A percentile compares a stretch with the other conserved stretches of the same genome.
phyloP scores from a whole-genome alignment of 2,888 invertebrate species.

The Ypsolopha scabrella region DNA sequence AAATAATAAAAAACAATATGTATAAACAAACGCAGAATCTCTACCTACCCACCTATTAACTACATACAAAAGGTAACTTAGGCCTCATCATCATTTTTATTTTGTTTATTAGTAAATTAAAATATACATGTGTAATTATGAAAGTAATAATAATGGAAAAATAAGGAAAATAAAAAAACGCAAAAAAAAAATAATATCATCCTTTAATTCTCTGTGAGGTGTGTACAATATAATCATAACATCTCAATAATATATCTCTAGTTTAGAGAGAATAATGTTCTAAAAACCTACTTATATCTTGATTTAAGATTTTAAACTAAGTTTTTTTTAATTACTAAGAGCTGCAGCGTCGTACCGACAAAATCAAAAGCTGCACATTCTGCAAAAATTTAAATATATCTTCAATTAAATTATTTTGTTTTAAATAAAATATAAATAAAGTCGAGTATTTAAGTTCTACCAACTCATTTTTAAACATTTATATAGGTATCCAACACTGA shows the following conservation, averaged over 20 bases:
- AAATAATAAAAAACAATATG: background rate
- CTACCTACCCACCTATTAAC: background rate
- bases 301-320: constrained; percentile 41
- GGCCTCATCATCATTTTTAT: background rate
- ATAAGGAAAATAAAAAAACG: constrained; percentile 21
- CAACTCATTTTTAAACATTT: constrained; percentile 24
- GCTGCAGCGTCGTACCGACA: constrained; percentile 44
- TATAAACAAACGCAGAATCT: background rate
- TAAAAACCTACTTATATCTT: constrained; percentile 58
- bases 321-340: constrained; percentile 23
- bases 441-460: constrained; percentile 66
- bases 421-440: constrained; percentile 65
- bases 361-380: constrained; percentile 14
- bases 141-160: background rate
- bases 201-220: constrained; percentile 61
- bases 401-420: constrained; percentile 47
- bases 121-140: background rate
- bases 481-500: no score
- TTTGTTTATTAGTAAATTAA: background rate
- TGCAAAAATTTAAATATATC: constrained; percentile 34
- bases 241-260: constrained; percentile 48
- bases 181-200: constrained; percentile 48
- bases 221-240: constrained; percentile 48
- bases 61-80: background rate
- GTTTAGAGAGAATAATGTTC: constrained; percentile 36